Base-by-base conservation (phyloP, 1,140 invertebrate genomes). In the Dendroctonus ponderosae region DNA sequence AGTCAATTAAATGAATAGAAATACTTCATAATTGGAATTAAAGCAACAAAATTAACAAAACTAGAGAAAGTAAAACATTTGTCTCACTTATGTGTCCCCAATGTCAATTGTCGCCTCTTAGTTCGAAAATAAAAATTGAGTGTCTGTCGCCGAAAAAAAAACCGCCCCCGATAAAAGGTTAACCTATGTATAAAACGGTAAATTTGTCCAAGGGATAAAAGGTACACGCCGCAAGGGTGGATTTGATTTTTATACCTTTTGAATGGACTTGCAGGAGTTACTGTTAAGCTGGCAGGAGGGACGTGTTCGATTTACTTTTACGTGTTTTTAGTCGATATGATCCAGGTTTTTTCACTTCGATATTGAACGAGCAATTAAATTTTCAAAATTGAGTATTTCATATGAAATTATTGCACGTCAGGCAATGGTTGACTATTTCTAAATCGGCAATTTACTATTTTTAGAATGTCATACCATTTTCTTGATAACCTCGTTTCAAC, bases 161-260 rank as follows among this genome's bases (percentile, higher is more conserved):
- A 52, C 60, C 51, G 14, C 38, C n/a, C 60, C 38, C 49, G 50
- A 62, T 62, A 62, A 62, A 52, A 40, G 51, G 60, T 42, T 62
- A 9, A 62, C 41, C 49, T 44, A 42, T 44, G 42, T 42, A 62
- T 60, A 62, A 62, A 42, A 50, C 49, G 60, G 60, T 62, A 53
- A 62, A 62, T 62, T 62, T 53, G 60, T 62, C 50, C 60, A 43
- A 53, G 60, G 60, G 50, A 49, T 52, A 62, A 53, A 51, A 61
- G 15, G 46, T 52, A 52, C 39, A 53, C 42, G 14, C 15, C 8
- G 37, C 9, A 49, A 62, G 60, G 60, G 50, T 52, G 39, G 60
- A 62, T 62, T 51, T 41, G 49, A 62, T 62, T 62, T 62, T 62
- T 52, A 62, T 53, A 53, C 40, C 26, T 49, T 52, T 62, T 37